Evolutionary conservation across 2,797 vertebrate genomes (phyloP).

Genomic region (Anabacerthia variegaticeps): DNA sequence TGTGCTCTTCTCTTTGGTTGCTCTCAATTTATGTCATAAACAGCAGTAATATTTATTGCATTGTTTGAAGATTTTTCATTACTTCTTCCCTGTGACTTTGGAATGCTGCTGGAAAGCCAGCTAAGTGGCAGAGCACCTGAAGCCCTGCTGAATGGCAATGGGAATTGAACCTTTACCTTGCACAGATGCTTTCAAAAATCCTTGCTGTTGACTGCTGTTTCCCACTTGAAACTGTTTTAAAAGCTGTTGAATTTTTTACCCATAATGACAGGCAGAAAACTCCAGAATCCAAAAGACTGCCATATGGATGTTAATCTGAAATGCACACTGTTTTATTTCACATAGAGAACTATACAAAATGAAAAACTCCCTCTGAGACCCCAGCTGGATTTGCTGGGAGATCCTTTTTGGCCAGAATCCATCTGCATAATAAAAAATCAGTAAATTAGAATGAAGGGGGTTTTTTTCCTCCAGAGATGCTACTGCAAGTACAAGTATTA

Average conservation of each 20-base stretch:
- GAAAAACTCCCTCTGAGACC: neutral
- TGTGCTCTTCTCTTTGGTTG: neutral
- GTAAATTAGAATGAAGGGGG: neutral
- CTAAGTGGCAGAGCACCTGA: neutral
- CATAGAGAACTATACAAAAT: neutral
- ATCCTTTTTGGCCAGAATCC: neutral
- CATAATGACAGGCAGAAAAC: neutral
- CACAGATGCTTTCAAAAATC: neutral
- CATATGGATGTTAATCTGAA: neutral
- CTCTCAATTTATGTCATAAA: neutral
- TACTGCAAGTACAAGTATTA: neutral
- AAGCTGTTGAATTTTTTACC: neutral
- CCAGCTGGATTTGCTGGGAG: neutral
- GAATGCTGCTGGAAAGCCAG: neutral
- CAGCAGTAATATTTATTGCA: neutral
- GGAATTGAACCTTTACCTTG: neutral
- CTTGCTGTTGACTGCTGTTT: neutral
- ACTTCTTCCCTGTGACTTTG: neutral
- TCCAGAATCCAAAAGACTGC: neutral
- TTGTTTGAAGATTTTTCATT: neutral
- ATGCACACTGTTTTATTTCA: neutral
- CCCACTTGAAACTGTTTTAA: neutral
- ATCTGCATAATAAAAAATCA: neutral
- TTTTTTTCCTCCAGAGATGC: neutral
- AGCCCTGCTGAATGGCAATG: neutral